These are phyloP conservation scores for Trachelus tabidus DNA, from an alignment of 2,888 invertebrate species.

Conservation along the genomic window DNA sequence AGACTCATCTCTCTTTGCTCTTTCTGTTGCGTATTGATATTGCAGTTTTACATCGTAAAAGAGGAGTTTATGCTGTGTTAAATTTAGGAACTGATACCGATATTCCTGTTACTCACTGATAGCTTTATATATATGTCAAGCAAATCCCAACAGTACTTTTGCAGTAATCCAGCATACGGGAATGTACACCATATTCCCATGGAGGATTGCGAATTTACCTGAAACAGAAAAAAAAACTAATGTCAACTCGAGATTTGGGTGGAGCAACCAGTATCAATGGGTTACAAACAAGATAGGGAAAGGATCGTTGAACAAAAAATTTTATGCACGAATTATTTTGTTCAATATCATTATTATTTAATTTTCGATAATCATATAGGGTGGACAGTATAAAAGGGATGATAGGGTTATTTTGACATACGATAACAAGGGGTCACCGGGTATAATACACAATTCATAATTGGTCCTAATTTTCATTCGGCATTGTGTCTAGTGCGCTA, in stretches of 20 bases:
- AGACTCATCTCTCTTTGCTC: background rate
- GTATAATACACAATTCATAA: background rate
- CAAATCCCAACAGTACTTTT: conserved; percentile 25
- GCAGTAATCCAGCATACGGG: conserved; percentile 30
- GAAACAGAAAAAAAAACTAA: conserved; percentile 27
- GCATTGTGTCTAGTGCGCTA: conserved; percentile 10
- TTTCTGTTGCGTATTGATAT: background rate
- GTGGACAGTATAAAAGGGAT: background rate
- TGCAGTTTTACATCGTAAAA: conserved; percentile 21
- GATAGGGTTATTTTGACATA: background rate
- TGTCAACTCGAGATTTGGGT: background rate
- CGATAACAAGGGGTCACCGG: background rate
- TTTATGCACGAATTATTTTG: background rate
- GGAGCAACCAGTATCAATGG: conserved; percentile 1
- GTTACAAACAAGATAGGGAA: background rate
- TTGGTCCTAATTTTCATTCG: background rate
- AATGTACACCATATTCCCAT: conserved; percentile 23
- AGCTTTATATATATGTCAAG: conserved; percentile 6
- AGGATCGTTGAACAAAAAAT: conserved; percentile 14
- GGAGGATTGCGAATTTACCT: conserved; percentile 36
- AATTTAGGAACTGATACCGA: conserved; percentile 34
- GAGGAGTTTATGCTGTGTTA: conserved; percentile 46
- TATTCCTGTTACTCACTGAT: conserved; percentile 31
- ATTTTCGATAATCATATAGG: background rate
- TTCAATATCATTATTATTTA: background rate